A percentile compares a stretch with the other conserved stretches of the same genome.
Conservation (phyloP, 1,140 invertebrate genomes). For the Plutomurus gul region DNA sequence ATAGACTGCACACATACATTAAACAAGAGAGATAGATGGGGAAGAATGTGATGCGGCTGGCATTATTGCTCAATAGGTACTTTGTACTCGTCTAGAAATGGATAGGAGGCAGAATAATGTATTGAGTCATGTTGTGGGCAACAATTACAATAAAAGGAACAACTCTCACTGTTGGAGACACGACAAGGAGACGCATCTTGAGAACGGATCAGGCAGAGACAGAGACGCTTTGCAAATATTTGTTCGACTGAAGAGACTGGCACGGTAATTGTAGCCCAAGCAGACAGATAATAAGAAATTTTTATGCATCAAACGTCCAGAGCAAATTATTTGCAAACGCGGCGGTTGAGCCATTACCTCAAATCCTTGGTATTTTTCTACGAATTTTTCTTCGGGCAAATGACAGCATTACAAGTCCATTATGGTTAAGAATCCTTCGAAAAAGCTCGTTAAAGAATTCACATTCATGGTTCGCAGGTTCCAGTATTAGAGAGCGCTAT, state of each 20-base stretch:
- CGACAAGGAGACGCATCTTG: background rate
- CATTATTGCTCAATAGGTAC: background rate
- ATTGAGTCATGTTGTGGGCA: constrained; percentile 23
- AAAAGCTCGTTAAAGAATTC: constrained; percentile 54
- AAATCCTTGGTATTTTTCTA: constrained; percentile 53
- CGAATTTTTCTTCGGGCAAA: constrained; percentile 51
- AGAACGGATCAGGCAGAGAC: background rate
- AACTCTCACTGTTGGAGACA: background rate
- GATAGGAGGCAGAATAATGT: background rate
- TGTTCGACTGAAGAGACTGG: background rate
- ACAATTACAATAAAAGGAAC: constrained; percentile 32
- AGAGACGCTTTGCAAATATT: constrained; percentile 29
- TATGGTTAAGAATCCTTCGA: constrained; percentile 51
- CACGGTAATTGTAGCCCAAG: constrained; percentile 41
- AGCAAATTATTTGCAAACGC: constrained; percentile 54
- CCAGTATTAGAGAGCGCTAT: constrained; percentile 44
- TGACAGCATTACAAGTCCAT: constrained; percentile 54
- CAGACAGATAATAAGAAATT: constrained; percentile 53
- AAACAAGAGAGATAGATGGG: background rate
- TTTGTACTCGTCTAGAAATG: background rate
- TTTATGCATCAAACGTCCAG: constrained; percentile 53
- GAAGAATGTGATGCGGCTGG: background rate
- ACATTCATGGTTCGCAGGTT: constrained; percentile 54
- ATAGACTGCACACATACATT: background rate
- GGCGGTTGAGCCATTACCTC: constrained; percentile 52